phyloP scores from a whole-genome alignment of 2,888 invertebrate genomes.

The Teleiodes luculella region DNA sequence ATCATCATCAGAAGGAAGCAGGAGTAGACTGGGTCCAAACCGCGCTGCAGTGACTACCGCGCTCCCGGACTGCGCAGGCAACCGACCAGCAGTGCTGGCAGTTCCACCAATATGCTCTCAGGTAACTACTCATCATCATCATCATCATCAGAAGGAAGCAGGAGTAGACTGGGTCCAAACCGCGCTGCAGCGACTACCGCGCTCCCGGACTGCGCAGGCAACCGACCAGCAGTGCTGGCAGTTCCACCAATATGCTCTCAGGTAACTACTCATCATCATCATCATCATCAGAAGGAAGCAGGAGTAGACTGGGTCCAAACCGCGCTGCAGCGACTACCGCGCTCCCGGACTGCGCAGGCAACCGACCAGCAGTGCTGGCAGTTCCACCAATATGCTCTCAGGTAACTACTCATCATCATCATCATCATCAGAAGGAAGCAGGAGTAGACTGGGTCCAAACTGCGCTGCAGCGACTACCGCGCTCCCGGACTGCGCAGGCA shows the following conservation, averaged over 20 bases:
- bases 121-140: constrained; percentile 79
- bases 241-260: constrained; percentile 84
- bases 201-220: constrained; percentile 85
- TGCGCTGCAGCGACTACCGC: constrained; percentile 85
- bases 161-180: constrained; percentile 84
- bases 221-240: constrained; percentile 90
- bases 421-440: no score
- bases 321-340: constrained; percentile 85
- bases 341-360: constrained; percentile 69
- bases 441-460: constrained; percentile 84
- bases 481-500: constrained; percentile 85
- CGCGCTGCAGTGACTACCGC: no score
- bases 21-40: no score
- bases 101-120: constrained; percentile 86
- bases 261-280: no score
- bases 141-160: no score
- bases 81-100: constrained; percentile 90
- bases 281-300: no score
- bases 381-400: constrained; percentile 86
- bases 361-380: constrained; percentile 88
- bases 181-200: constrained; percentile 85
- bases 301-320: constrained; percentile 84
- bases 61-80: no score
- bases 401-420: no score
- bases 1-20: no score